Evolutionary conservation across 2,888 invertebrate species (phyloP).

Genomic region (Acheta domesticus): DNA sequence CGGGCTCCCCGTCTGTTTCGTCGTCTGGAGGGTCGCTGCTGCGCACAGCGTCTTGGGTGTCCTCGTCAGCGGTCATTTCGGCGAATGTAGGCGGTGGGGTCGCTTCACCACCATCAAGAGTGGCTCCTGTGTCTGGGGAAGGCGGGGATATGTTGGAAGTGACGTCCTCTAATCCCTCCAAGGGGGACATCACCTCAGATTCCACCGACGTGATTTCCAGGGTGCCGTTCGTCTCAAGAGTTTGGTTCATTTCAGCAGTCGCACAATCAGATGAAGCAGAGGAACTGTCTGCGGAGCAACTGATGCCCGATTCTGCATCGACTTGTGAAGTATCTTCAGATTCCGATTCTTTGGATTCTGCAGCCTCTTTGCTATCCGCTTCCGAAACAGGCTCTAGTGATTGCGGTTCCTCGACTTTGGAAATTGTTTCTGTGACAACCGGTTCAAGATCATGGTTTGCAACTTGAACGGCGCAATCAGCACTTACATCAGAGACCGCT

Average conservation of each 20-base stretch:
- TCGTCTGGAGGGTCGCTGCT: neutral
- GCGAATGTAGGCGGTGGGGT: neutral
- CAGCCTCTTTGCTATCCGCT: constrained; percentile 24
- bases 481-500: neutral
- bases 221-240: neutral
- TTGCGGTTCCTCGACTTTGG: constrained; percentile 44
- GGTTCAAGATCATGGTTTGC: constrained; percentile 37
- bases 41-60: neutral
- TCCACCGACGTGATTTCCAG: neutral
- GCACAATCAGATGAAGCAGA: constrained; percentile 22
- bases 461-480: neutral
- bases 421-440: constrained; percentile 44
- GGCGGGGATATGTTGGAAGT: neutral
- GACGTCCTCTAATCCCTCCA: neutral
- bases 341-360: constrained; percentile 22
- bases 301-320: neutral
- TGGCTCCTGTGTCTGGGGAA: neutral
- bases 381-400: constrained; percentile 31
- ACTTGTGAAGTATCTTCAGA: neutral
- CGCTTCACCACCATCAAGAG: neutral
- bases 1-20: neutral
- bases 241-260: neutral
- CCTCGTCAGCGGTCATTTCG: neutral
- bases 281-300: neutral
- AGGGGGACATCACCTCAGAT: neutral